Percentiles rank a stretch among this genome's conserved stretches.
Evolutionary conservation across 2,888 invertebrate species (phyloP).

Genomic region (Catonia carolina): DNA sequence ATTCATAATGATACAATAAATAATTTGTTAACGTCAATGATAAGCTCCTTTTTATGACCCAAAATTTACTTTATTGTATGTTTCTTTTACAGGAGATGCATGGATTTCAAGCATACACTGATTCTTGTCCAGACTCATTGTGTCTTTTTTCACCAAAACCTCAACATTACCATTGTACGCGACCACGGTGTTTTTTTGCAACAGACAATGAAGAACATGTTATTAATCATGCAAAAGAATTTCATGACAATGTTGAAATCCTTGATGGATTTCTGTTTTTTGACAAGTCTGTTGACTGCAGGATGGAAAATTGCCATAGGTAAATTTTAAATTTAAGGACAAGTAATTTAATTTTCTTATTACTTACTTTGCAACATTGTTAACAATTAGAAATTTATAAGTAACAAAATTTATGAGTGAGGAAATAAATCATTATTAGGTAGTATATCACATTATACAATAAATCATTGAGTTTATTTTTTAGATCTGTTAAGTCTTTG

Average conservation of each 20-base stretch:
- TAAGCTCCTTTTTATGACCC: too few relatives aligned
- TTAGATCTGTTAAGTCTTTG: too few relatives aligned
- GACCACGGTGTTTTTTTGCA: slow-evolving; percentile 72
- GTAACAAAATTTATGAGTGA: too few relatives aligned
- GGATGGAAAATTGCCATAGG: slow-evolving; percentile 55
- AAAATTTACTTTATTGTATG: background rate
- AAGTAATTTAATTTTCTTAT: background rate
- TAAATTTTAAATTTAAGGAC: slow-evolving; percentile 27
- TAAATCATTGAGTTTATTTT: too few relatives aligned
- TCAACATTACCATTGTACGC: slow-evolving; percentile 80
- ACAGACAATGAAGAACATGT: slow-evolving; percentile 72
- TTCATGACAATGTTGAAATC: slow-evolving; percentile 74
- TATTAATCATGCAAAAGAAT: slow-evolving; percentile 76
- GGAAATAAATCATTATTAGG: too few relatives aligned
- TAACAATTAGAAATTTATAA: too few relatives aligned
- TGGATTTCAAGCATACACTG: slow-evolving; percentile 52
- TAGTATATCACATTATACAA: too few relatives aligned
- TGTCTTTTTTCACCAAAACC: slow-evolving; percentile 54
- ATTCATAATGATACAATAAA: too few relatives aligned
- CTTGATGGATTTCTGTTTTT: slow-evolving; percentile 81
- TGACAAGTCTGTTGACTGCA: slow-evolving; percentile 64
- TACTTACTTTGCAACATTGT: too few relatives aligned
- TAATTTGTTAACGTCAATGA: too few relatives aligned
- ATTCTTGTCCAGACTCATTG: slow-evolving; percentile 65
- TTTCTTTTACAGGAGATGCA: slow-evolving; percentile 48